These are phyloP conservation scores for Fulmarus glacialis DNA, from an alignment of 2,113 vertebrate genomes.

Conservation along the genomic window DNA sequence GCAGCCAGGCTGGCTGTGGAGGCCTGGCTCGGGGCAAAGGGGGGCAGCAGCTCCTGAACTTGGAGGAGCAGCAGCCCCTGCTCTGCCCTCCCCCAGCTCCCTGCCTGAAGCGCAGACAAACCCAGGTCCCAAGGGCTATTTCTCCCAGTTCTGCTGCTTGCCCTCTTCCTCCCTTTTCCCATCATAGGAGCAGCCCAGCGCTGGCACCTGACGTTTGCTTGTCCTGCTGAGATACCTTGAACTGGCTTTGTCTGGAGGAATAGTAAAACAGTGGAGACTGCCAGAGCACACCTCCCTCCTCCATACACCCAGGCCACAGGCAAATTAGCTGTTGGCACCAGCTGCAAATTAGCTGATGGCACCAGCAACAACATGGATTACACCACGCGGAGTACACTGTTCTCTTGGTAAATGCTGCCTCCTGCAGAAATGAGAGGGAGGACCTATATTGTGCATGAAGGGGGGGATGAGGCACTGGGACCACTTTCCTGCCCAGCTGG, in stretches of 20 bases:
- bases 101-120: accelerated
- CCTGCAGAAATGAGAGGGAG: background rate
- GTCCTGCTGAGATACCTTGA: background rate
- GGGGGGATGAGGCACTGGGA: background rate
- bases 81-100: background rate
- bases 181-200: background rate
- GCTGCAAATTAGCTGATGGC: background rate
- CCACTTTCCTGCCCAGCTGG: background rate
- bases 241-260: background rate
- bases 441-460: background rate
- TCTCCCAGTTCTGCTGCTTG: background rate
- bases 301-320: background rate
- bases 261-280: background rate
- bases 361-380: background rate
- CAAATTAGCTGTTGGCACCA: background rate
- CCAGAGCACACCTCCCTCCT: background rate
- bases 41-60: background rate
- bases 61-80: background rate
- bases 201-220: background rate
- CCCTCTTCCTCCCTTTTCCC: background rate
- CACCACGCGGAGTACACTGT: background rate
- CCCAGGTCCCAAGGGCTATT: background rate
- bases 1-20: background rate
- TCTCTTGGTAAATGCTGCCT: background rate
- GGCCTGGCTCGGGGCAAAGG: background rate